These are phyloP conservation scores for Cassiopea xamachana DNA, from an alignment of 30 jellyfish, hydroid and myxozoan genomes.

Conservation along the genomic window DNA sequence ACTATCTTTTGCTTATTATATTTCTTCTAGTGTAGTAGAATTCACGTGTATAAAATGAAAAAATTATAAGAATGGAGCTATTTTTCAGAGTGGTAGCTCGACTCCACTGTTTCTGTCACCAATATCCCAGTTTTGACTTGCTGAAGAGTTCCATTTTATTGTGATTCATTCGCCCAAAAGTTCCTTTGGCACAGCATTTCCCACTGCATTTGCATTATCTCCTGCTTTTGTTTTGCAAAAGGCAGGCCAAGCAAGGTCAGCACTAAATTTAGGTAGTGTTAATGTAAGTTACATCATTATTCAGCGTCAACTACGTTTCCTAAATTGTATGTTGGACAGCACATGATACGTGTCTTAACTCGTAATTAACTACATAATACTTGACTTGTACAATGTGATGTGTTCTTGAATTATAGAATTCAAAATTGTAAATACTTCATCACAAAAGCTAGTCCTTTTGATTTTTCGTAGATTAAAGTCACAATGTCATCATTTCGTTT, in stretches of 20 bases:
- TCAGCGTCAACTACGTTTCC: not conserved
- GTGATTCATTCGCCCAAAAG: too few species aligned
- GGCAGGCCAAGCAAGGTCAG: not conserved
- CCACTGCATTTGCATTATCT: not conserved
- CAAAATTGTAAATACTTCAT: conserved; percentile 64
- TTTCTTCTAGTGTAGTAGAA: too few species aligned
- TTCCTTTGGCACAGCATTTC: too few species aligned
- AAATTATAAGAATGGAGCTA: too few species aligned
- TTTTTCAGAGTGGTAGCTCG: too few species aligned
- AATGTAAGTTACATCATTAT: not conserved
- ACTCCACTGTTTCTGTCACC: too few species aligned
- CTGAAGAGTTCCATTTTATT: too few species aligned
- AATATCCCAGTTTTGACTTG: too few species aligned
- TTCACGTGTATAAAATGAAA: too few species aligned
- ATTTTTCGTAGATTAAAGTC: conserved; percentile 40
- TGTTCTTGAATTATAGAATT: conserved; percentile 39
- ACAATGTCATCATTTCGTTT: not conserved
- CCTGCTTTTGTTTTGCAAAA: not conserved
- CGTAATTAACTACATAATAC: not conserved
- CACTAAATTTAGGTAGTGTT: not conserved
- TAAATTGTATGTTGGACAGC: conserved; percentile 8
- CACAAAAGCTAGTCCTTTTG: conserved; percentile 72
- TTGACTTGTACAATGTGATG: conserved; percentile 54
- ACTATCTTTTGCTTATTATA: too few species aligned
- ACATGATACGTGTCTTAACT: not conserved